Conservation (phyloP, 2,797 vertebrate genomes). For the Botia almorhae region DNA sequence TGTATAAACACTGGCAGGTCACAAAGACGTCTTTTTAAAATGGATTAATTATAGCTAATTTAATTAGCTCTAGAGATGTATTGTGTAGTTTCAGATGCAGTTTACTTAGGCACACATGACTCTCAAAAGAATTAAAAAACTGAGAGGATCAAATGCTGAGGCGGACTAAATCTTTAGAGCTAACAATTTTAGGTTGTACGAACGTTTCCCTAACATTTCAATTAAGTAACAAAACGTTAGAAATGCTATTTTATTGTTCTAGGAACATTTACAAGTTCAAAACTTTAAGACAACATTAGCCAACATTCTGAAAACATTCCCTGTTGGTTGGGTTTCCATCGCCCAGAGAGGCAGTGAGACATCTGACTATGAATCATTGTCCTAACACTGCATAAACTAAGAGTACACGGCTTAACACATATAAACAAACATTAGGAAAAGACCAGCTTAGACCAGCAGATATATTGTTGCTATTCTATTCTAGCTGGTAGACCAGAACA, state of each 20-base stretch:
- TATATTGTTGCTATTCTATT: not conserved
- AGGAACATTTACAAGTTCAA: too few relatives aligned
- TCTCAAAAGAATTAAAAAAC: not conserved
- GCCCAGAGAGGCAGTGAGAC: not conserved
- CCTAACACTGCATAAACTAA: conserved; percentile 3
- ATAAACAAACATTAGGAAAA: conserved; percentile 9
- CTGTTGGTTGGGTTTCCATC: not conserved
- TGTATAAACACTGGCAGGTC: too few relatives aligned
- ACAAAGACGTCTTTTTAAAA: too few relatives aligned
- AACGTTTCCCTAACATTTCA: too few relatives aligned
- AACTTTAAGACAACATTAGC: too few relatives aligned
- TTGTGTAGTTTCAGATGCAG: not conserved
- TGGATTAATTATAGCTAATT: not conserved
- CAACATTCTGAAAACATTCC: too few relatives aligned
- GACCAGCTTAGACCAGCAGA: not conserved
- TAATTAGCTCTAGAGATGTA: conserved; percentile 8
- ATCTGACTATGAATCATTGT: conserved; percentile 19
- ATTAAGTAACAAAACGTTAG: too few relatives aligned
- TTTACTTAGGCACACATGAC: not conserved
- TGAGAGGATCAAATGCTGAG: not conserved
- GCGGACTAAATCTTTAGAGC: too few relatives aligned
- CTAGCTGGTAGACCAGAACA: not conserved
- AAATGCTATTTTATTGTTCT: too few relatives aligned
- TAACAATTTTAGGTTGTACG: too few relatives aligned
- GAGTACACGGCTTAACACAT: conserved; percentile 1